Evolutionary conservation across 92 coral and sea anemone species (phyloP), one percentile per base, ranked within the genome.

Genomic region (Parazoanthus atlanticus): DNA sequence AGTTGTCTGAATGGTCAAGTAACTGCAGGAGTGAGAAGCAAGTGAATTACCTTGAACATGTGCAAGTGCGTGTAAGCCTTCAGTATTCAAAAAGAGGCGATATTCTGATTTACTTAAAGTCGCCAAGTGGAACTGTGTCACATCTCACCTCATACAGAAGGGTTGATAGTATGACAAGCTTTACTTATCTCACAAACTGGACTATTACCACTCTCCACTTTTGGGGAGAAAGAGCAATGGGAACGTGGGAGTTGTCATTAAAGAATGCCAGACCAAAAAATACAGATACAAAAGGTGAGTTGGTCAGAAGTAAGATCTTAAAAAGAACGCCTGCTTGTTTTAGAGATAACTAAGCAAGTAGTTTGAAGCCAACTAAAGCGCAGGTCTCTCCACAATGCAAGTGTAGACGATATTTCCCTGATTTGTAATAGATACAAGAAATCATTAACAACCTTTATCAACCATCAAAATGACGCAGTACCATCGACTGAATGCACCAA

Each of bases 111-210:
- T 66, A 81, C 70, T 47, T 91, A 65, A 40, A 80, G 34, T 86
- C 93, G 31, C 93, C 93, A 11, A 79, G 76, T 29, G 91, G 91
- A 1, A 91, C 93, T 1, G 78, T 10, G 21, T 91, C 93, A 31
- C 91, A 90, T 0, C 79, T 91, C 23, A 91, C 93, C 54, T 82
- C 88, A 13, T 2, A 12, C 31, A 86, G 93, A 19, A 3, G 3
- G 43, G 25, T 87, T 6, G 93, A 91, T 82, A 73, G 40, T 67
- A 28, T 86, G 7, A 58, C 88, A 28, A 69, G 84, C 29, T 21
- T 5, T 31, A 88, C 43, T 81, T 86, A 88, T 79, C 88, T 91
- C 69, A 91, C 90, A 81, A 76, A 91, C 91, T 91, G 93, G 93
- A 19, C 66, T 49, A 81, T 91, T 28, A 88, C 88, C 12, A 88